A percentile compares a stretch with the other conserved stretches of the same genome.
These are phyloP conservation scores for Cyclura pinguis DNA, from an alignment of 2,797 vertebrate species.

Conservation along the genomic window DNA sequence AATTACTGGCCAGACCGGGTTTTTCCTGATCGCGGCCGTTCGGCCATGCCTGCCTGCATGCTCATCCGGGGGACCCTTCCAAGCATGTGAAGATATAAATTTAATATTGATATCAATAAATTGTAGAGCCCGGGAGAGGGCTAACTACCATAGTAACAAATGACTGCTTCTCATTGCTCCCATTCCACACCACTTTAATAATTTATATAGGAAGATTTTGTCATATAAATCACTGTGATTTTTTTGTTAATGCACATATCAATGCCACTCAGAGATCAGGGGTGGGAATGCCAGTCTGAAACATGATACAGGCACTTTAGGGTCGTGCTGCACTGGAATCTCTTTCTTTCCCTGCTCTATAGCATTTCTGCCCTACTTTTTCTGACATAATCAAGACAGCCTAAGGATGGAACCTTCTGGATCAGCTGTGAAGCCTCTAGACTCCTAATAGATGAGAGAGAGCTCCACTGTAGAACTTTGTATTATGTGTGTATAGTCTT, in stretches of 20 bases:
- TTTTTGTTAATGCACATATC: neutral
- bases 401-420: neutral
- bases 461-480: neutral
- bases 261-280: neutral
- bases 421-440: neutral
- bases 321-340: neutral
- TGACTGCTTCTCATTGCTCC: neutral
- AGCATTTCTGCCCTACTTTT: neutral
- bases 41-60: too few relatives aligned
- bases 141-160: too few relatives aligned
- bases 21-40: too few relatives aligned
- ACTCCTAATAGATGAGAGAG: neutral
- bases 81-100: too few relatives aligned
- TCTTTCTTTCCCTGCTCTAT: neutral
- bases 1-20: too few relatives aligned
- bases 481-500: neutral
- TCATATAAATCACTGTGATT: neutral
- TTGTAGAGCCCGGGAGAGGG: too few relatives aligned
- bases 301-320: neutral
- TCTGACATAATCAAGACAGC: neutral
- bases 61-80: too few relatives aligned
- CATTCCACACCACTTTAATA: neutral
- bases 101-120: too few relatives aligned
- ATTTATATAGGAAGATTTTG: neutral
- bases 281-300: neutral